Conservation (phyloP, 2,797 vertebrate genomes). For the Decapterus maruadsi region DNA sequence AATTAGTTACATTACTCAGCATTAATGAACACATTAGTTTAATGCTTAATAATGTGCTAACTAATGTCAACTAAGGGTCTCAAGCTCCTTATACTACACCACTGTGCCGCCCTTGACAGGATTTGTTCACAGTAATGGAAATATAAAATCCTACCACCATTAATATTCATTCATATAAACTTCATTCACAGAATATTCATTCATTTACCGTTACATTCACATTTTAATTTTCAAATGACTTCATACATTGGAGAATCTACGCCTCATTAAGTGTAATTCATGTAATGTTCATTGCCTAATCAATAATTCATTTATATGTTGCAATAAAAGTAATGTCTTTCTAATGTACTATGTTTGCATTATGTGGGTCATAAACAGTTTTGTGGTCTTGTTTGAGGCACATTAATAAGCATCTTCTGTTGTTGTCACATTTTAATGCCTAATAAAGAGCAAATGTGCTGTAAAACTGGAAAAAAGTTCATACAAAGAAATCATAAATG, state of each 20-base stretch:
- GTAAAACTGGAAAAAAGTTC: background rate
- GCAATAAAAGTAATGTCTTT: conserved; percentile 1
- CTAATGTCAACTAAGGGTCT: too few relatives aligned
- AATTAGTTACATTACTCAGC: too few relatives aligned
- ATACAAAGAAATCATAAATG: background rate
- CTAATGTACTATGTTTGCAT: background rate
- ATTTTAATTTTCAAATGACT: background rate
- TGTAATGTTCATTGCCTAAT: background rate
- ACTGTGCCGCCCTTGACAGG: too few relatives aligned
- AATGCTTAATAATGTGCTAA: too few relatives aligned
- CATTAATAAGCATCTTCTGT: conserved; percentile 20
- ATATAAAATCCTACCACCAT: background rate
- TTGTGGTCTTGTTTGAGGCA: conserved; percentile 12
- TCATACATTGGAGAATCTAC: background rate
- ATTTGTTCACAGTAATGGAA: background rate
- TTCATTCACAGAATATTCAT: background rate
- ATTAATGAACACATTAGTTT: too few relatives aligned
- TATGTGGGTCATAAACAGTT: background rate
- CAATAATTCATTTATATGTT: background rate
- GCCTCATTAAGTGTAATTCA: background rate
- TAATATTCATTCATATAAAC: background rate
- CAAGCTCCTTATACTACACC: too few relatives aligned
- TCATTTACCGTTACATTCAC: background rate
- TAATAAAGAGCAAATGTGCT: conserved; percentile 21
- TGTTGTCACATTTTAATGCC: background rate